Percentiles rank a stretch among this genome's conserved stretches.
Evolutionary conservation across 2,113 vertebrate species (phyloP).

Genomic region (Calidris pugnax): DNA sequence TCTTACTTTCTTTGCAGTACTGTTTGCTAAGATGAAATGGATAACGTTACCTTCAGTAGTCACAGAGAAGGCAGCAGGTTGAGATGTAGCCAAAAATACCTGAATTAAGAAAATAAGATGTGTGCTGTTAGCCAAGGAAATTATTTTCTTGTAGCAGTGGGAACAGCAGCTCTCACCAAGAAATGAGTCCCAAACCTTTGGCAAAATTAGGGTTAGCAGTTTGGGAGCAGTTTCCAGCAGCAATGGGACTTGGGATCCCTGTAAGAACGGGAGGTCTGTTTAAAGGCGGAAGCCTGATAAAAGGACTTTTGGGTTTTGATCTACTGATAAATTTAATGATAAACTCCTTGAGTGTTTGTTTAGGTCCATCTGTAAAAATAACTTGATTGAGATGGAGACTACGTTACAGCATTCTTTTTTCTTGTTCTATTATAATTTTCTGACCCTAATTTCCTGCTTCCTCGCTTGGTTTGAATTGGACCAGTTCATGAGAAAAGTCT

Average conservation of each 20-base stretch:
- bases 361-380: neutral
- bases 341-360: neutral
- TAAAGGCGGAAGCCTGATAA: neutral
- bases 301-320: neutral
- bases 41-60: neutral
- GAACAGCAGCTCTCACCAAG: constrained; percentile 7
- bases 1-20: neutral
- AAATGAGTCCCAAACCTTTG: neutral
- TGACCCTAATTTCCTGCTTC: constrained; percentile 46
- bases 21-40: neutral
- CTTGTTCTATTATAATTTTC: neutral
- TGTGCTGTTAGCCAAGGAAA: constrained; percentile 14
- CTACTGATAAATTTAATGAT: neutral
- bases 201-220: neutral
- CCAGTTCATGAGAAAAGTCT: neutral
- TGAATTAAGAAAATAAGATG: neutral
- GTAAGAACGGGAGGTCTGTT: neutral
- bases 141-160: constrained; percentile 33
- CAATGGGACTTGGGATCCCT: neutral
- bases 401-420: neutral
- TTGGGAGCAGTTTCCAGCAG: neutral
- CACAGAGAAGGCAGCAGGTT: neutral
- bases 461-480: neutral
- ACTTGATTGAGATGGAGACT: neutral
- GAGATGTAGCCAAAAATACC: constrained; percentile 24